Conservation (phyloP, 2,797 vertebrate genomes). For the Sebastes vulpes region DNA sequence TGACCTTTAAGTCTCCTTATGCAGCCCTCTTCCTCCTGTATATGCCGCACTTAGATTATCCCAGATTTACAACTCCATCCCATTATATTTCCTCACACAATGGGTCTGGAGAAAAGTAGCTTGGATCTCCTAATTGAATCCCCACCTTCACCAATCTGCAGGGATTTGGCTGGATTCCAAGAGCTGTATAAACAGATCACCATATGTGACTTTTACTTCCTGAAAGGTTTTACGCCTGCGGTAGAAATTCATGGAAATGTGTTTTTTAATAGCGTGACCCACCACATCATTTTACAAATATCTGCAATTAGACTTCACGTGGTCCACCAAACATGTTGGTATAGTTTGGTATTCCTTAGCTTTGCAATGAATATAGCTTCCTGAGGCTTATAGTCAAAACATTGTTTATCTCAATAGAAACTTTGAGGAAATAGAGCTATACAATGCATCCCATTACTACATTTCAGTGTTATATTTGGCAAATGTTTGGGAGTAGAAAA, state of each 20-base stretch:
- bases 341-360: neutral
- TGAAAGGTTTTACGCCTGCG: constrained; percentile 23
- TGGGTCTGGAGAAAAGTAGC: constrained; percentile 41
- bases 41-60: constrained; percentile 41
- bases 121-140: constrained; percentile 60
- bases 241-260: neutral
- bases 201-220: constrained; percentile 29
- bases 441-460: neutral
- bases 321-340: neutral
- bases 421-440: neutral
- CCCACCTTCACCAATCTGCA: constrained; percentile 36
- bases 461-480: neutral
- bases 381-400: neutral
- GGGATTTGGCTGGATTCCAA: constrained; percentile 50
- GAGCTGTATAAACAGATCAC: constrained; percentile 36
- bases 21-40: constrained; percentile 25
- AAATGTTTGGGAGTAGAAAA: constrained; percentile 26
- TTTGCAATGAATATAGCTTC: neutral
- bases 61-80: constrained; percentile 61
- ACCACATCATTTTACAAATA: neutral
- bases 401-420: neutral
- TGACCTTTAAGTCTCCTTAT: constrained; percentile 70
- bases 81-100: constrained; percentile 64
- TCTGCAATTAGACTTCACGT: neutral
- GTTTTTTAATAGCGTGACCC: neutral